These are phyloP conservation scores for Busseola fusca DNA, from an alignment of 2,888 invertebrate genomes.

Conservation along the genomic window DNA sequence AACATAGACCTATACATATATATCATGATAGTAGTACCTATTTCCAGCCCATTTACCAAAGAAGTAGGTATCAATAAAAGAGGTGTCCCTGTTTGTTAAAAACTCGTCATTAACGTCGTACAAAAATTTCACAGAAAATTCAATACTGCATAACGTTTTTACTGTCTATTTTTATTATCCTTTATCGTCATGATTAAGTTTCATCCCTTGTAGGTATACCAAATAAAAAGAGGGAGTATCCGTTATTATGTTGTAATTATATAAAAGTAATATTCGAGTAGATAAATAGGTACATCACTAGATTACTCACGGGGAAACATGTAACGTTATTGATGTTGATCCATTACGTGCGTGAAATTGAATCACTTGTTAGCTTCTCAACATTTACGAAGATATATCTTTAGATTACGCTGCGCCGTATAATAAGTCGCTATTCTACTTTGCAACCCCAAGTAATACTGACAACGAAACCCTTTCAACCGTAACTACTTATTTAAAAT, in stretches of 20 bases:
- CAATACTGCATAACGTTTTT: too few relatives aligned
- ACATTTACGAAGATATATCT: conserved; percentile 51
- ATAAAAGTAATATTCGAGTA: conserved; percentile 37
- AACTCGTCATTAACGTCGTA: neutral
- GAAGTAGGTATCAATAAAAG: neutral
- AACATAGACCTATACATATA: too few relatives aligned
- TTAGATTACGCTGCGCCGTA: conserved; percentile 7
- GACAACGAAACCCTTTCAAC: conserved; percentile 15
- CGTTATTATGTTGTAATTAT: conserved; percentile 1
- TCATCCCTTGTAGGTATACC: neutral
- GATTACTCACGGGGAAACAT: conserved; percentile 62
- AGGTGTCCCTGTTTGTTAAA: neutral
- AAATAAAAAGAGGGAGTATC: neutral
- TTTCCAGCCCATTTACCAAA: too few relatives aligned
- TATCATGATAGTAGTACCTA: too few relatives aligned
- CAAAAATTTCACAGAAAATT: neutral
- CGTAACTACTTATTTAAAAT: neutral
- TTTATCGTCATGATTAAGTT: neutral
- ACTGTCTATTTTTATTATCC: too few relatives aligned
- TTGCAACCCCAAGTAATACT: conserved; percentile 6
- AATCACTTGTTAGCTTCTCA: conserved; percentile 62
- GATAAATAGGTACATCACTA: conserved; percentile 40
- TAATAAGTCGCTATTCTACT: conserved; percentile 6
- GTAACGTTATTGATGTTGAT: conserved; percentile 67
- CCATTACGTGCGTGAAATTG: conserved; percentile 69